A percentile compares a stretch with the other conserved stretches of the same genome.
Evolutionary conservation across 2,888 invertebrate genomes (phyloP).

Genomic region (Scaptomyza flava): DNA sequence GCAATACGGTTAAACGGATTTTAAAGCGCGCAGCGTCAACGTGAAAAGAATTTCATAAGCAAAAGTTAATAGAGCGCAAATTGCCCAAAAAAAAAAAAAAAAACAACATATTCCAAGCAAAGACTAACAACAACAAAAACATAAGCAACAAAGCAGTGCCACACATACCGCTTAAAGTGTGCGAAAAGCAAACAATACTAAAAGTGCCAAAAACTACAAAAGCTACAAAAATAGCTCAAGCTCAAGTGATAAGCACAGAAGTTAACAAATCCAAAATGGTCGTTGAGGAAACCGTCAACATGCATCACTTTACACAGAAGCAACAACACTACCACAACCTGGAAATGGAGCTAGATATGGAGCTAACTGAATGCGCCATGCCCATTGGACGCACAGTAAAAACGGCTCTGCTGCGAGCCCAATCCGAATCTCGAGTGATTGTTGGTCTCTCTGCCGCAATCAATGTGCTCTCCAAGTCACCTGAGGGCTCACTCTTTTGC

Average conservation of each 20-base stretch:
- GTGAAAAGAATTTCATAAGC: conserved; percentile 82
- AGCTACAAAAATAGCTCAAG: conserved; percentile 53
- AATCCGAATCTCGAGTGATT: conserved; percentile 83
- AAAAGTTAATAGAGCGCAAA: conserved; percentile 70
- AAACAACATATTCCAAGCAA: conserved; percentile 19
- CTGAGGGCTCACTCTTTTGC: conserved; percentile 88
- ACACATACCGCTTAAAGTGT: conserved; percentile 37
- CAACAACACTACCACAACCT: conserved; percentile 45
- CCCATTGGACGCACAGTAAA: conserved; percentile 83
- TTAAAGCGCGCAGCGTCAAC: conserved; percentile 51
- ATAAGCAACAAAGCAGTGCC: conserved; percentile 49
- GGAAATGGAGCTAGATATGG: conserved; percentile 23
- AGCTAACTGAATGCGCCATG: conserved; percentile 67
- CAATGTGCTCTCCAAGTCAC: conserved; percentile 82
- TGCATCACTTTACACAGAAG: conserved; percentile 55
- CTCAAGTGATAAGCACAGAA: conserved; percentile 46
- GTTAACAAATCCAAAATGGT: conserved; percentile 75
- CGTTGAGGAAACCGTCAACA: conserved; percentile 73
- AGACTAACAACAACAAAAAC: conserved; percentile 16
- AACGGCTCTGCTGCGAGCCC: conserved; percentile 82
- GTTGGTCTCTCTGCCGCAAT: conserved; percentile 83
- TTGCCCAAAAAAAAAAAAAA: conserved; percentile 28
- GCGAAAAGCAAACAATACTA: conserved; percentile 27
- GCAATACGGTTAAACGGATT: conserved; percentile 56
- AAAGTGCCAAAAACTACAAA: conserved; percentile 52